Conservation (phyloP, 2,888 invertebrate species). For the Aspidiotus destructor region DNA sequence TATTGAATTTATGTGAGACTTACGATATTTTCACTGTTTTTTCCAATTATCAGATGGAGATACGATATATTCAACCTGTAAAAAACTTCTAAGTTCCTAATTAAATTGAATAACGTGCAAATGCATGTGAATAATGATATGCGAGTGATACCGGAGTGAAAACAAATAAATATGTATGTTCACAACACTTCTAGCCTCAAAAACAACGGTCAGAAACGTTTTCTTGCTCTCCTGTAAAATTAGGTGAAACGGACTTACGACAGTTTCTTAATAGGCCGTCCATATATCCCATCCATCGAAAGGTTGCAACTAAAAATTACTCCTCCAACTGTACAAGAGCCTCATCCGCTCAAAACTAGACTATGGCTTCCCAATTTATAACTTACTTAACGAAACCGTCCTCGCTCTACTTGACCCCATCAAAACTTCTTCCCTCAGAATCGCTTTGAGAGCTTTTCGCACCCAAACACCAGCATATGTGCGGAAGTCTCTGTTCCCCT, state of each 20-base stretch:
- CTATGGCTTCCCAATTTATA: too few species aligned
- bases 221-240: background rate
- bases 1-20: background rate
- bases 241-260: background rate
- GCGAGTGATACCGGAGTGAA: background rate
- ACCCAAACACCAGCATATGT: too few species aligned
- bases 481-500: too few species aligned
- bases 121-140: background rate
- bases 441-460: too few species aligned
- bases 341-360: too few species aligned
- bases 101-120: background rate
- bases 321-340: too few species aligned
- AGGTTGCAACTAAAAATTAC: too few species aligned
- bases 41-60: background rate
- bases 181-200: background rate
- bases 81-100: background rate
- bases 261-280: conserved; percentile 1
- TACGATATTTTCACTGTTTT: background rate
- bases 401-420: too few species aligned
- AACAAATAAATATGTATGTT: background rate
- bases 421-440: too few species aligned
- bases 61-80: background rate
- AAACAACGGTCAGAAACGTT: background rate
- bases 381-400: too few species aligned
- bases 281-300: background rate